A percentile compares a stretch with the other conserved stretches of the same genome.
Evolutionary conservation across 2,797 vertebrate genomes (phyloP).

Genomic region (Pterois miles): DNA sequence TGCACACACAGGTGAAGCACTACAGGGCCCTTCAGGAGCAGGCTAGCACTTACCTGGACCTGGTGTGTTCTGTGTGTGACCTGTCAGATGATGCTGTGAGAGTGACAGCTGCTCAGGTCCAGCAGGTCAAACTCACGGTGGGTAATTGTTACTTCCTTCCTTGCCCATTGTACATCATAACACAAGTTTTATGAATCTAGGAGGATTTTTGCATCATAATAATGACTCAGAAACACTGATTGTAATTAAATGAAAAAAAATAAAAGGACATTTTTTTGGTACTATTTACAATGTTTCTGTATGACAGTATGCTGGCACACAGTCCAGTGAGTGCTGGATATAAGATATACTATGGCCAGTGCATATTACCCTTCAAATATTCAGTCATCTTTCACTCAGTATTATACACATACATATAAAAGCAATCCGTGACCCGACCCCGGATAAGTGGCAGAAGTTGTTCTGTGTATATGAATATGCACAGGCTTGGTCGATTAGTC

Average conservation of each 20-base stretch:
- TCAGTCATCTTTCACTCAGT: not conserved
- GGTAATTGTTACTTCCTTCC: conserved; percentile 6
- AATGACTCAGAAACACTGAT: not conserved
- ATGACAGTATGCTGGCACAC: not conserved
- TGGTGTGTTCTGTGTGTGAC: conserved; percentile 95
- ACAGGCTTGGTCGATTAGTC: no score
- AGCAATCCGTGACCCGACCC: no score
- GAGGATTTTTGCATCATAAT: not conserved
- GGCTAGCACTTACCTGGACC: conserved; percentile 95
- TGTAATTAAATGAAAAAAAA: not conserved
- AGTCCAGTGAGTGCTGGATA: not conserved
- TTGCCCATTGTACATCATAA: not conserved
- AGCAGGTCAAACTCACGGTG: conserved; percentile 93
- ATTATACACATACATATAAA: no score
- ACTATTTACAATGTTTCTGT: not conserved
- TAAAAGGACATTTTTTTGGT: not conserved
- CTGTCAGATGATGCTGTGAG: conserved; percentile 91
- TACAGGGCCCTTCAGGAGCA: conserved; percentile 95
- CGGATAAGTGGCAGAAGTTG: not conserved
- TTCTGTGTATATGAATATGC: not conserved
- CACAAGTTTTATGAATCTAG: not conserved
- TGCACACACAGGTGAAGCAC: conserved; percentile 88
- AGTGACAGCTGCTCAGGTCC: conserved; percentile 90
- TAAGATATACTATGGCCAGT: not conserved
- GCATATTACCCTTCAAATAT: not conserved